phyloP scores from a whole-genome alignment of 2,797 vertebrate species.

The Sebastes goodei region DNA sequence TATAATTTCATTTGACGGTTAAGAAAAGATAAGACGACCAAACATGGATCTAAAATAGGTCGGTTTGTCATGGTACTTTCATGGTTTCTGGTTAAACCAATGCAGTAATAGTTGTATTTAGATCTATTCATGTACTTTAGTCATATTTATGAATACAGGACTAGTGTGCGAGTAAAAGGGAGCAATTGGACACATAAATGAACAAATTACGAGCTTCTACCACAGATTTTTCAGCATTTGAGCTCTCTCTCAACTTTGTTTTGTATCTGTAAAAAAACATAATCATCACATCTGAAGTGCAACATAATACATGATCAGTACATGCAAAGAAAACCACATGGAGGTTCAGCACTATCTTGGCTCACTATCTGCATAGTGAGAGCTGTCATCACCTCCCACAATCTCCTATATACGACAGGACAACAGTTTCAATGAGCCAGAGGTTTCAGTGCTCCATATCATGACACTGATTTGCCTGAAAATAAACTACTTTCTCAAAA shows the following conservation, averaged over 20 bases:
- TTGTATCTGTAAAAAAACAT: not conserved
- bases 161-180: not conserved
- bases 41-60: not conserved
- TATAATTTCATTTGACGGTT: not conserved
- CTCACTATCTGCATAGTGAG: not conserved
- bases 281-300: not conserved
- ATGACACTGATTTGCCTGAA: not conserved
- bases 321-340: not conserved
- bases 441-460: slow-evolving; percentile 16
- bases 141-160: not conserved
- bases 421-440: not conserved
- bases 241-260: not conserved
- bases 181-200: not conserved
- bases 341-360: not conserved
- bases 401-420: not conserved
- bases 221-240: not conserved
- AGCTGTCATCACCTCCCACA: slow-evolving; percentile 18
- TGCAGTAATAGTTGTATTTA: not conserved
- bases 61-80: not conserved
- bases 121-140: not conserved
- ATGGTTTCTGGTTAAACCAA: not conserved
- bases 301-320: not conserved
- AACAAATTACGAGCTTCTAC: not conserved
- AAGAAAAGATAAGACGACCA: not conserved
- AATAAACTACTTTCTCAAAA: not conserved